Percentiles rank a stretch among this genome's conserved stretches.
These are phyloP conservation scores for Gryon sp. DNA, from an alignment of 1,140 invertebrate species.

Conservation along the genomic window DNA sequence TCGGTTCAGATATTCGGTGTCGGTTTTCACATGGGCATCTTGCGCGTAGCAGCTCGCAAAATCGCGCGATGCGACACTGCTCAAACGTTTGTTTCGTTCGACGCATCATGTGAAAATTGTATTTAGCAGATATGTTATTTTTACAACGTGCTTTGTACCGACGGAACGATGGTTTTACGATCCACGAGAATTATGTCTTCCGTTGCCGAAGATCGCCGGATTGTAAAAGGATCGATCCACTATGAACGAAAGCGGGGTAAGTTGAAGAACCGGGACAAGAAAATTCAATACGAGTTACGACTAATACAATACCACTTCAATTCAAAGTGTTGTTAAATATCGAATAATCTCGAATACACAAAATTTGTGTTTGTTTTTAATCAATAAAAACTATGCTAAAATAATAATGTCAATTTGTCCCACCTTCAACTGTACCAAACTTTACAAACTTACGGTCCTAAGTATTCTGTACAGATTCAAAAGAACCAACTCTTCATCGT, in stretches of 20 bases:
- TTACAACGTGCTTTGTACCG: constrained; percentile 48
- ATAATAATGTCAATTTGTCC: constrained; percentile 1
- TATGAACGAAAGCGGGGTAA: constrained; percentile 7
- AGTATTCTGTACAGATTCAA: constrained; percentile 50
- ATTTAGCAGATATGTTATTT: constrained; percentile 45
- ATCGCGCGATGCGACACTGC: constrained; percentile 12
- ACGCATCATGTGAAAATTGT: constrained; percentile 43
- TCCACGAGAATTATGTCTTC: neutral
- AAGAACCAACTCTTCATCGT: constrained; percentile 48
- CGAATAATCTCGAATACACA: too few species aligned
- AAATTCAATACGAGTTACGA: neutral
- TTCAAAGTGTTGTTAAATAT: too few species aligned
- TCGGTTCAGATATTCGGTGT: constrained; percentile 14
- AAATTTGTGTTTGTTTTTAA: too few species aligned
- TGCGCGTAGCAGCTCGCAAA: neutral
- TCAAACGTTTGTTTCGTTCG: constrained; percentile 28
- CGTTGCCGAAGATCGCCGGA: neutral
- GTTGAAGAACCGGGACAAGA: neutral
- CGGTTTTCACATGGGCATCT: constrained; percentile 26
- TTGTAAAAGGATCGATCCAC: constrained; percentile 31
- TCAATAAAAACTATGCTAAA: too few species aligned
- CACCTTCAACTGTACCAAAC: neutral
- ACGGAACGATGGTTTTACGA: constrained; percentile 18
- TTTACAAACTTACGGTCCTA: constrained; percentile 19
- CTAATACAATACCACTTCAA: too few species aligned